Evolutionary conservation across 2,113 vertebrate species (phyloP).

Genomic region (Anoplopoma fimbria): DNA sequence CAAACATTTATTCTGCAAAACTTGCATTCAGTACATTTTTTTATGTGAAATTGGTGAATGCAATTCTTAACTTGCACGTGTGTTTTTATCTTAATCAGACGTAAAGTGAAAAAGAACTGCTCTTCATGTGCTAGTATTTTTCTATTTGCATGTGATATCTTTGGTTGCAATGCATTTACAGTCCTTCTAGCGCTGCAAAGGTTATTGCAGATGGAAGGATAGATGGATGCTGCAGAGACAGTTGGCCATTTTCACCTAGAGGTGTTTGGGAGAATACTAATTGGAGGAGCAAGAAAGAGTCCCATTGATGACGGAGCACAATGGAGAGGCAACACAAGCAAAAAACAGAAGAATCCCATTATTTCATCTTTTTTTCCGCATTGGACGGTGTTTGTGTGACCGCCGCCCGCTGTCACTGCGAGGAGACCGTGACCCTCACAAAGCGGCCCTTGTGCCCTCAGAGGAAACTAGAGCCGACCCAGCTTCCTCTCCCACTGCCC

Average conservation of each 20-base stretch:
- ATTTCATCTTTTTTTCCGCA: constrained; percentile 74
- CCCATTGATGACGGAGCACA: constrained; percentile 82
- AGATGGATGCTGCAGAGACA: constrained; percentile 18
- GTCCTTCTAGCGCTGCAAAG: too few relatives aligned
- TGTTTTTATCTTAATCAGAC: background rate
- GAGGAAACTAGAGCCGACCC: constrained; percentile 48
- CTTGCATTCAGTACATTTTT: background rate
- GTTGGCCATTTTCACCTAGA: constrained; percentile 68
- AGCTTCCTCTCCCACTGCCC: constrained; percentile 66
- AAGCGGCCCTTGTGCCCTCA: constrained; percentile 74
- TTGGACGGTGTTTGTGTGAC: constrained; percentile 70
- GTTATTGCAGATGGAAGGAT: background rate
- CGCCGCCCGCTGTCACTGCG: constrained; percentile 65
- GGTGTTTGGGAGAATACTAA: constrained; percentile 81
- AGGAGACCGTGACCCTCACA: constrained; percentile 65
- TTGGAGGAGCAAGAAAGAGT: constrained; percentile 74
- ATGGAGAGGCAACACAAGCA: constrained; percentile 72
- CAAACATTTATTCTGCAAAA: background rate
- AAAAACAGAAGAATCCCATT: constrained; percentile 79
- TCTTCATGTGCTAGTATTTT: background rate
- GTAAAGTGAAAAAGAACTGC: background rate
- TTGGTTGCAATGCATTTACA: background rate
- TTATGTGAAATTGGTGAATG: background rate
- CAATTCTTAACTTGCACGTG: background rate
- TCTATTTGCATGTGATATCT: background rate